Conservation (phyloP, 2,113 vertebrate species). For the Apteryx mantelli region DNA sequence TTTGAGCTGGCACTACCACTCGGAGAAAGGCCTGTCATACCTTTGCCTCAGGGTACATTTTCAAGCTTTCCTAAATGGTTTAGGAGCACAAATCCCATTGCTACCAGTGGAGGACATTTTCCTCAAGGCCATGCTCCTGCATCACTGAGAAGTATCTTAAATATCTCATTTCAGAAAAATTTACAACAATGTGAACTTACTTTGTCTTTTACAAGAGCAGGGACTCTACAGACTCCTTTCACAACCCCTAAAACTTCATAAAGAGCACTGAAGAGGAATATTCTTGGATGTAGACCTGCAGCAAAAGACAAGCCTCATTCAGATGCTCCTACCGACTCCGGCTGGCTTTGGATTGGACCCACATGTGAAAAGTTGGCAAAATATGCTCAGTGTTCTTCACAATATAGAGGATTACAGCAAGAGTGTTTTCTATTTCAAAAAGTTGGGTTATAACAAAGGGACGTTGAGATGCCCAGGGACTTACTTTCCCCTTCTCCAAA, state of each 20-base stretch:
- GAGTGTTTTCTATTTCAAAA: background rate
- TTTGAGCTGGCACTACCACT: background rate
- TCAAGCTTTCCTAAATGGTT: background rate
- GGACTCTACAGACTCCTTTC: background rate
- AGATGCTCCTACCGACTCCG: background rate
- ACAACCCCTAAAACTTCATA: background rate
- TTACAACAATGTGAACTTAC: background rate
- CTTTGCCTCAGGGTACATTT: background rate
- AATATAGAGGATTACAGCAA: background rate
- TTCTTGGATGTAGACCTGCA: background rate
- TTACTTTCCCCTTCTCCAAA: background rate
- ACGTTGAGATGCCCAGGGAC: background rate
- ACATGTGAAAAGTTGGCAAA: background rate
- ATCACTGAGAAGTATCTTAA: background rate
- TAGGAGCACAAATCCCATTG: background rate
- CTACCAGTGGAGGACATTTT: background rate
- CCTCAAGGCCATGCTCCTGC: background rate
- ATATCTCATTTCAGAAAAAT: background rate
- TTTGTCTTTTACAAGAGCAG: slow-evolving; percentile 2
- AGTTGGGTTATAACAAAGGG: background rate
- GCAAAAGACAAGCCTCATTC: background rate
- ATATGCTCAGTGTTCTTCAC: background rate
- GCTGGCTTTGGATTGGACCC: background rate
- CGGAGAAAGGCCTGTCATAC: background rate
- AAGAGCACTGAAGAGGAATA: background rate